Conservation (phyloP, 2,113 vertebrate genomes). For the Pundamilia nyererei region DNA sequence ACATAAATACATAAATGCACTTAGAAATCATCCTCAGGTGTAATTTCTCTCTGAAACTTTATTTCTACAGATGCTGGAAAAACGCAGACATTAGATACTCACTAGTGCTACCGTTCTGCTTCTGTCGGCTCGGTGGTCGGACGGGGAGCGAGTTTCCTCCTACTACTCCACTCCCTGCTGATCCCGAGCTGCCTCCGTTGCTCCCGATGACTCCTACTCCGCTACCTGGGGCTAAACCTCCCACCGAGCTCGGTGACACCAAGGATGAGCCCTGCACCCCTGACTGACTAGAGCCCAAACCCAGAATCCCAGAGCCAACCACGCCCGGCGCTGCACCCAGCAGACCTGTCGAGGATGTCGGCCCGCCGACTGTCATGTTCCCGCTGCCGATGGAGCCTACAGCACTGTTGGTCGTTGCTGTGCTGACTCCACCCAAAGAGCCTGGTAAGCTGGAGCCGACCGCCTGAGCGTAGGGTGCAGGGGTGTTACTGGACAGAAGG, state of each 20-base stretch:
- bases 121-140: slow-evolving; percentile 77
- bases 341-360: slow-evolving; percentile 44
- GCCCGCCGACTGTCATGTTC: slow-evolving; percentile 45
- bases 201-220: slow-evolving; percentile 63
- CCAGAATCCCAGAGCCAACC: slow-evolving; percentile 43
- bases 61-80: fast-evolving
- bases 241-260: slow-evolving; percentile 35
- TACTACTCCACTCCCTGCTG: neutral
- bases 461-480: slow-evolving; percentile 81
- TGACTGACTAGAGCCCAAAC: slow-evolving; percentile 40
- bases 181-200: slow-evolving; percentile 48
- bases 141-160: slow-evolving; percentile 61
- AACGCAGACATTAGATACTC: slow-evolving; percentile 36
- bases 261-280: slow-evolving; percentile 40
- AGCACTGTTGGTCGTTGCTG: slow-evolving; percentile 2
- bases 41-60: neutral
- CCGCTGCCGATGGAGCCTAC: slow-evolving; percentile 34
- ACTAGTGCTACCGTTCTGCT: slow-evolving; percentile 86
- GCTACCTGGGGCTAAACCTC: slow-evolving; percentile 41
- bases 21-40: neutral
- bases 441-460: slow-evolving; percentile 34
- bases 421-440: slow-evolving; percentile 29
- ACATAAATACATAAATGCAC: neutral
- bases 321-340: slow-evolving; percentile 30
- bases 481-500: slow-evolving; percentile 65